Conservation (phyloP, 2,797 vertebrate species). For the Hemitrygon akajei region DNA sequence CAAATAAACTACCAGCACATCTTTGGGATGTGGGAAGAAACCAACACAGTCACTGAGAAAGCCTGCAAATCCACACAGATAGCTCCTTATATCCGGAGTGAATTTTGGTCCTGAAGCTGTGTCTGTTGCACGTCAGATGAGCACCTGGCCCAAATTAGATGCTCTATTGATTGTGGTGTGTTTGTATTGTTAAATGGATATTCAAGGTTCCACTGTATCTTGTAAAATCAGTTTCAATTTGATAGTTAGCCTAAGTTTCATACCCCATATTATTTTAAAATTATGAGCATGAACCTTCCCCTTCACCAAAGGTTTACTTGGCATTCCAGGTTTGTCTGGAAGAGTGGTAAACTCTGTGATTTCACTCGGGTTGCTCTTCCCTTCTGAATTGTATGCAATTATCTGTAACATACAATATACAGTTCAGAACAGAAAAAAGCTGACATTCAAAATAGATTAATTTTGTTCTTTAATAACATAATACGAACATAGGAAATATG, state of each 20-base stretch:
- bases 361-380: constrained; percentile 89
- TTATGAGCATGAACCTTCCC: constrained; percentile 80
- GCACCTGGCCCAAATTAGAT: not conserved
- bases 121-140: not conserved
- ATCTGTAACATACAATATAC: constrained; percentile 61
- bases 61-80: too few species aligned
- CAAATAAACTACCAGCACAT: too few species aligned
- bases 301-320: constrained; percentile 74
- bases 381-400: constrained; percentile 90
- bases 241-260: constrained; percentile 45
- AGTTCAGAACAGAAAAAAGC: constrained; percentile 25
- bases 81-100: too few species aligned
- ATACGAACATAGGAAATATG: not conserved
- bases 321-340: constrained; percentile 78
- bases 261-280: constrained; percentile 91
- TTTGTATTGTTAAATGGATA: too few species aligned
- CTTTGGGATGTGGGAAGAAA: too few species aligned
- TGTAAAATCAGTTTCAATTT: not conserved
- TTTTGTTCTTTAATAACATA: constrained; percentile 14
- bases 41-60: too few species aligned
- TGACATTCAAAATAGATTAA: not conserved
- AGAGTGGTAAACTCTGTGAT: constrained; percentile 79
- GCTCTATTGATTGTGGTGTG: not conserved
- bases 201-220: constrained; percentile 2
- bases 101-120: too few species aligned